Evolutionary conservation across 2,888 invertebrate genomes (phyloP).

Genomic region (Thecophora atra): DNA sequence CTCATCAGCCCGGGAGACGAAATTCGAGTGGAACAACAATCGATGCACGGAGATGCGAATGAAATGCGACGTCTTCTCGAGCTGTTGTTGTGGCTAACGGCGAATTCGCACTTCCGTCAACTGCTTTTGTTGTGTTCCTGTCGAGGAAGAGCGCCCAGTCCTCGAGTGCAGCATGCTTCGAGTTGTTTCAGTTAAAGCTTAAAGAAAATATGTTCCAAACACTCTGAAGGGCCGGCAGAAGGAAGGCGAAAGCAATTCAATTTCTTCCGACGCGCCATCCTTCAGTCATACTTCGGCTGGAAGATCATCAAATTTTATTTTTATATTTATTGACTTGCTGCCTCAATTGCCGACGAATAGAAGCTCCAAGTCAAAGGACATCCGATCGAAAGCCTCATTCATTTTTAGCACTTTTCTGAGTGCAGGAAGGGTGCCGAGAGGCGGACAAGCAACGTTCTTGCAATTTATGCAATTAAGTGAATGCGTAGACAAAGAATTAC

Average conservation of each 20-base stretch:
- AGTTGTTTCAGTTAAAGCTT: neutral
- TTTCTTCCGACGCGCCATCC: conserved; percentile 14
- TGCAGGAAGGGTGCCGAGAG: too few species aligned
- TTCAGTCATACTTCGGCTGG: conserved; percentile 28
- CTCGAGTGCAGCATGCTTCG: neutral
- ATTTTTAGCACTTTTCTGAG: conserved; percentile 20
- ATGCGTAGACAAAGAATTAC: neutral
- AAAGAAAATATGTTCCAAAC: conserved; percentile 29
- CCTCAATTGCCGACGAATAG: neutral
- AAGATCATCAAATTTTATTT: conserved; percentile 44
- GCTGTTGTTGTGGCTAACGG: conserved; percentile 15
- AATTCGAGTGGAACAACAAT: neutral
- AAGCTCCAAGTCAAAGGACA: neutral
- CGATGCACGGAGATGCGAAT: neutral
- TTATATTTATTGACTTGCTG: conserved; percentile 32
- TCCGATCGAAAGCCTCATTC: conserved; percentile 11
- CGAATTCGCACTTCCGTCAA: conserved; percentile 21
- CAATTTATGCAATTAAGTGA: too few species aligned
- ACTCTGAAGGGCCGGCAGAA: neutral
- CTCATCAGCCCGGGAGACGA: neutral
- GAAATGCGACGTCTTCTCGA: neutral
- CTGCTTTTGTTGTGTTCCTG: neutral
- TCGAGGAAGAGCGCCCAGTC: neutral
- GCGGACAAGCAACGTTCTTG: too few species aligned
- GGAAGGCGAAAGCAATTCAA: neutral